These are phyloP conservation scores for Momotus momota DNA, from an alignment of 2,797 vertebrate species.

Conservation along the genomic window DNA sequence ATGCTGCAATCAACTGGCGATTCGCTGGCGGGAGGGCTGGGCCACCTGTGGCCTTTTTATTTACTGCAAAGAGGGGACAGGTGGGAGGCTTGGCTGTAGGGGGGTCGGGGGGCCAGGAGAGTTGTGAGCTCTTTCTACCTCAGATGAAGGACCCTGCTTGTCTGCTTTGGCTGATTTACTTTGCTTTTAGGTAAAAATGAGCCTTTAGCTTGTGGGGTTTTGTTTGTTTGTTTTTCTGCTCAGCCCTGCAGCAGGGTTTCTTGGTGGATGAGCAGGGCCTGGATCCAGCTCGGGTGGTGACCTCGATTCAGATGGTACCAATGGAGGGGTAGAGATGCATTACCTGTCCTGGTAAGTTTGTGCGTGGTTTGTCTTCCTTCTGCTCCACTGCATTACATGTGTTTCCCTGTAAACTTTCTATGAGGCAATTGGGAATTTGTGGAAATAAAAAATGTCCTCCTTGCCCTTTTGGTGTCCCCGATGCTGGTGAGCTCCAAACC, in stretches of 20 bases:
- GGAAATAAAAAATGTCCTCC: not conserved
- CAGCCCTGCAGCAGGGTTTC: not conserved
- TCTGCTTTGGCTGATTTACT: not conserved
- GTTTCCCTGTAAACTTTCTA: not conserved
- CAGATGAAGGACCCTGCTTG: rapidly evolving
- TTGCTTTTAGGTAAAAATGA: not conserved
- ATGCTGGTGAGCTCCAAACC: not conserved
- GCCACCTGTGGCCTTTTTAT: not conserved
- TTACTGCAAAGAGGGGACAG: rapidly evolving
- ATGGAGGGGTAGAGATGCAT: not conserved
- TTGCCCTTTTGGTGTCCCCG: not conserved
- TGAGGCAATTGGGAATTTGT: not conserved
- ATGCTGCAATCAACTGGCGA: not conserved
- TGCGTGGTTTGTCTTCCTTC: not conserved
- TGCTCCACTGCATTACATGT: rapidly evolving
- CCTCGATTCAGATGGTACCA: rapidly evolving
- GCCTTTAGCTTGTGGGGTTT: not conserved
- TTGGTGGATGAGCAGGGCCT: not conserved
- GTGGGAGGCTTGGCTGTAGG: rapidly evolving
- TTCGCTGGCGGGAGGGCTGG: not conserved
- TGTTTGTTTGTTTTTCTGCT: not conserved
- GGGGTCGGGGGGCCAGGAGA: rapidly evolving
- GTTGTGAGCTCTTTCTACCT: rapidly evolving
- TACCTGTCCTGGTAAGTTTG: not conserved
- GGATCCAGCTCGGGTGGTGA: not conserved